phyloP scores from a whole-genome alignment of 2,888 invertebrate species.

The Drosophila prolongata region DNA sequence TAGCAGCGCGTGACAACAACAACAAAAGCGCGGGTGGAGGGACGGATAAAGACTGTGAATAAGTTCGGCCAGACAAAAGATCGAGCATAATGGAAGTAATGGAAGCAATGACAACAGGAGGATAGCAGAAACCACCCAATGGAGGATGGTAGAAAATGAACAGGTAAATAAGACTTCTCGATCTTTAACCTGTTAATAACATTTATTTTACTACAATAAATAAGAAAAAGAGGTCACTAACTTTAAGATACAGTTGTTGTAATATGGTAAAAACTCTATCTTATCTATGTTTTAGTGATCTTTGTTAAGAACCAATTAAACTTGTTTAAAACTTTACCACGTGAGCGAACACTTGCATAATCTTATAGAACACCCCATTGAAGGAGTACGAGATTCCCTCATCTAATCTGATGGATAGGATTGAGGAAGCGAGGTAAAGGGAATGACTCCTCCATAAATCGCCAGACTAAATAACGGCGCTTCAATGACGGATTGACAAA shows the following conservation, averaged over 20 bases:
- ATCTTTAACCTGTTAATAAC: too few relatives aligned
- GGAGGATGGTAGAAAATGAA: background rate
- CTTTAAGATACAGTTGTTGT: too few relatives aligned
- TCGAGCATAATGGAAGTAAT: constrained; percentile 10
- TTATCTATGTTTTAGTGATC: too few relatives aligned
- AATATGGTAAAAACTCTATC: too few relatives aligned
- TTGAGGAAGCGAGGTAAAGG: background rate
- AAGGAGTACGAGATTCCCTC: background rate
- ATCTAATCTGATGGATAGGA: background rate
- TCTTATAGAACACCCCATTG: too few relatives aligned
- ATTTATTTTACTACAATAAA: too few relatives aligned
- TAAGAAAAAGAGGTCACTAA: too few relatives aligned
- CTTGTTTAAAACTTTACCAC: too few relatives aligned
- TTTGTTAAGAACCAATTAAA: too few relatives aligned
- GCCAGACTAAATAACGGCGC: constrained; percentile 64
- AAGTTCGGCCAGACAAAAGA: constrained; percentile 30
- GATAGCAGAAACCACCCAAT: background rate
- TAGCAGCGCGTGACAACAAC: constrained; percentile 76
- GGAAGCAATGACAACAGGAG: constrained; percentile 2
- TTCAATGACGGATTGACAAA: constrained; percentile 79
- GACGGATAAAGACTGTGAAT: constrained; percentile 24
- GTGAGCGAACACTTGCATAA: too few relatives aligned
- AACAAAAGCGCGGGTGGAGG: constrained; percentile 23
- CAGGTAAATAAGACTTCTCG: background rate
- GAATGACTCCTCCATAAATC: constrained; percentile 58